Evolutionary conservation across 2,113 vertebrate genomes (phyloP), one percentile per base, ranked within the genome.

Genomic region (Mus pahari): DNA sequence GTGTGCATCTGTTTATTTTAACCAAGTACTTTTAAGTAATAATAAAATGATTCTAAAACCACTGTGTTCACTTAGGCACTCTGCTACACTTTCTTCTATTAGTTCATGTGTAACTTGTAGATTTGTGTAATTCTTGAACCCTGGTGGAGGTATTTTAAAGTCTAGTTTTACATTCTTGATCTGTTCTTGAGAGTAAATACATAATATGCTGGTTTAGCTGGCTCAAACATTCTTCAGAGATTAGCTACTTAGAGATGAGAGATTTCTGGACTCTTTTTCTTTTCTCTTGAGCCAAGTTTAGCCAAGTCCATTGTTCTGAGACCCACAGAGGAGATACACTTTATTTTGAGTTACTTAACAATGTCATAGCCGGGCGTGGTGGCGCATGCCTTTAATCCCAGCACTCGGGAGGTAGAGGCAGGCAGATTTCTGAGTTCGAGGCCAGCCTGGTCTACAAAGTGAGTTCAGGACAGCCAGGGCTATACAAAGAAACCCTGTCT

Each of bases 91-190:
- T 10, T 84, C 28, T 64, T 42, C 39, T 64, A 20, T 64, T 45
- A 45, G 20, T 62, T 48, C 26, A 77, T 42, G 71, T 77, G 55
- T 75, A 75, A 39, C 24, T 62, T 93, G 58, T 36, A 86, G 75
- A 92, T 31, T 77, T 75, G 39, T 87, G 77, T 75, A 42, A 70
- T 83, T 96, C 70, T 64, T 91, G 87, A 86, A 24, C n/a, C 93
- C 13, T 86, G 45, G 10, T 77, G 20, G 33, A 77, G 73, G 13
- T 12, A 5, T 68, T 89, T 82, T 79, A 14, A 83, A 66, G 39
- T 77, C 7, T 78, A 68, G 39, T 90, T 89, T 89, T 92, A 53
- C 50, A 84, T 92, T 94, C 53, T 17, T 74, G 4, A 7, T 68
- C 79, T 42, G 83, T 82, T 92, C 20, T 77, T 82, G 81, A 66